These are phyloP conservation scores for Campaea margaritaria DNA, from an alignment of 2,888 invertebrate species.

Conservation along the genomic window DNA sequence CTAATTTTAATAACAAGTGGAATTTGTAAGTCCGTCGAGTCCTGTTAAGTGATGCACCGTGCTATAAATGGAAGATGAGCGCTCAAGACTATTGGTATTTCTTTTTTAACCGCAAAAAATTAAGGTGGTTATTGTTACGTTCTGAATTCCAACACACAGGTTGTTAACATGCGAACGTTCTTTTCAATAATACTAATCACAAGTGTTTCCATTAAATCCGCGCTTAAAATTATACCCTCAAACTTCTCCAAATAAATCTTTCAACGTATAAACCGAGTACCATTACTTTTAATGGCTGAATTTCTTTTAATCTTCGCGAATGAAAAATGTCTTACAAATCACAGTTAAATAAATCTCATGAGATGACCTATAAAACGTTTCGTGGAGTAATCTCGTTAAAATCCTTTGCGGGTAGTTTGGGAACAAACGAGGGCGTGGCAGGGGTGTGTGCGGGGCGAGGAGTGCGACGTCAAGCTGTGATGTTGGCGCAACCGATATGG, in stretches of 20 bases:
- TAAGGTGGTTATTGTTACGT: background rate
- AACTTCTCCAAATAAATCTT: conserved; percentile 64
- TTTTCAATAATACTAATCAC: conserved; percentile 43
- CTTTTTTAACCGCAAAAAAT: too few species aligned
- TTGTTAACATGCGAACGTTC: conserved; percentile 2
- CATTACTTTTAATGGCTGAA: conserved; percentile 73
- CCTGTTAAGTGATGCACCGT: too few species aligned
- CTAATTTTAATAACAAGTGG: background rate
- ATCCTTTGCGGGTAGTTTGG: conserved; percentile 73
- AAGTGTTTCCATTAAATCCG: conserved; percentile 43
- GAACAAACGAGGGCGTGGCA: conserved; percentile 29
- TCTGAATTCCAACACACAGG: background rate
- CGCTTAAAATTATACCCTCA: conserved; percentile 51
- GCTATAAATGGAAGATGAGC: too few species aligned
- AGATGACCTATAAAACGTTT: conserved; percentile 79
- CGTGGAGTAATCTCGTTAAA: conserved; percentile 76
- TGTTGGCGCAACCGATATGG: conserved; percentile 47
- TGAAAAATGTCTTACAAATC: conserved; percentile 74
- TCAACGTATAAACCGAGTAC: conserved; percentile 61
- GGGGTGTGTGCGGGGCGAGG: conserved; percentile 24
- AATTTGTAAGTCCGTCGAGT: too few species aligned
- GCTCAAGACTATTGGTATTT: background rate
- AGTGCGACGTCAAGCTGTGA: conserved; percentile 42
- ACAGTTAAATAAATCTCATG: conserved; percentile 74
- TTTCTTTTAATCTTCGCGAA: conserved; percentile 71